Percentiles rank a stretch among this genome's conserved stretches.
phyloP scores from a whole-genome alignment of 2,113 vertebrate species.

The Excalfactoria chinensis region DNA sequence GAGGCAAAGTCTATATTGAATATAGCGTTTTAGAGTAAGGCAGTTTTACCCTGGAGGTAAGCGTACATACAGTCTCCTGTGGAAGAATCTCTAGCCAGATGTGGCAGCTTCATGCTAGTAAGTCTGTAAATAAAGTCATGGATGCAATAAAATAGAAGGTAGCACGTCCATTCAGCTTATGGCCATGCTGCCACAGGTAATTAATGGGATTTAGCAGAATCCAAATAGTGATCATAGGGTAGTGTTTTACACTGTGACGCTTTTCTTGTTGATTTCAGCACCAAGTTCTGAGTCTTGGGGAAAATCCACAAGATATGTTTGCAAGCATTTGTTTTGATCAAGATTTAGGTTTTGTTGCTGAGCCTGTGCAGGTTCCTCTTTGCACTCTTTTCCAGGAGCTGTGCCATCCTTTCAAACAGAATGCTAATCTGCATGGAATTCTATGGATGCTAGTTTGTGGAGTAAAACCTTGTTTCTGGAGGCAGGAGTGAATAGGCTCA shows the following conservation, averaged over 20 bases:
- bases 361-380: not conserved
- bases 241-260: not conserved
- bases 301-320: not conserved
- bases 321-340: not conserved
- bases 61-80: not conserved
- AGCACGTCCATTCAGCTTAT: not conserved
- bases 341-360: not conserved
- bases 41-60: slow-evolving; percentile 22
- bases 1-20: not conserved
- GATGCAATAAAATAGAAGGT: not conserved
- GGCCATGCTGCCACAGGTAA: slow-evolving; percentile 2
- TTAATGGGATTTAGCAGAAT: not conserved
- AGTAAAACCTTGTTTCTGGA: not conserved
- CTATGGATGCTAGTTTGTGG: not conserved
- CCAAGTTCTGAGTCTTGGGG: not conserved
- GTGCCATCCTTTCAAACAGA: not conserved
- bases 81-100: slow-evolving; percentile 38
- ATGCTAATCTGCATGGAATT: not conserved
- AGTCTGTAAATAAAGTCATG: slow-evolving; percentile 2
- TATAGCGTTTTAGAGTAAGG: not conserved
- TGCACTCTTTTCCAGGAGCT: not conserved
- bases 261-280: not conserved
- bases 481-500: not conserved
- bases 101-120: not conserved
- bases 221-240: not conserved